Percentiles rank a stretch among this genome's conserved stretches.
These are phyloP conservation scores for Leptestheria dahalacensis DNA, from an alignment of 1,140 invertebrate genomes.

Conservation along the genomic window DNA sequence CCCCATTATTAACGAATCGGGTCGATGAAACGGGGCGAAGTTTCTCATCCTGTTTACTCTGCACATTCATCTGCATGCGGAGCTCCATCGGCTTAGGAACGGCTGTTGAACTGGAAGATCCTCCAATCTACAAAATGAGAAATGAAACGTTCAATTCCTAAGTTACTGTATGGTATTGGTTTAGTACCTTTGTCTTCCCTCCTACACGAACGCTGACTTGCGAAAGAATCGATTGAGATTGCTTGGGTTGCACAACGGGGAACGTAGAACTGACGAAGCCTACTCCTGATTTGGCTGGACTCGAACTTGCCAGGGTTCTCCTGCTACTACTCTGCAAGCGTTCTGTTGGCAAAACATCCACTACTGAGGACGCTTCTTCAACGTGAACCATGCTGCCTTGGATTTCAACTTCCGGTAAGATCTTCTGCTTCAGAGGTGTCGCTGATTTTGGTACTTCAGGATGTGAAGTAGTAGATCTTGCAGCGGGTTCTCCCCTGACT, in stretches of 20 bases:
- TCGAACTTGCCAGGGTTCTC: not conserved
- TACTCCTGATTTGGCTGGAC: not conserved
- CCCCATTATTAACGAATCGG: not conserved
- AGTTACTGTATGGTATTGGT: not conserved
- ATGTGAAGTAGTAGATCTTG: too few relatives aligned
- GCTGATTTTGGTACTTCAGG: too few relatives aligned
- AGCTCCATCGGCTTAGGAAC: conserved; percentile 7
- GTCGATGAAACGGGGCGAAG: not conserved
- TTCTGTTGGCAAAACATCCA: not conserved
- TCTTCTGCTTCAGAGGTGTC: not conserved
- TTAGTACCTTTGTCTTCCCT: not conserved
- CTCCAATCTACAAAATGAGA: not conserved
- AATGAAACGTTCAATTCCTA: not conserved
- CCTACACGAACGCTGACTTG: not conserved
- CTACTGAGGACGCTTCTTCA: not conserved
- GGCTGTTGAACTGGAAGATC: not conserved
- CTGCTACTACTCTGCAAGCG: not conserved
- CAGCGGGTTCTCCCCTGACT: not conserved
- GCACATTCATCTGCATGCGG: conserved; percentile 13
- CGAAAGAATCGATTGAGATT: not conserved
- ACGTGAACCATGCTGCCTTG: not conserved
- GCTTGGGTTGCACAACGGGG: not conserved
- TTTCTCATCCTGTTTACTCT: not conserved
- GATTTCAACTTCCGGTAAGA: not conserved
- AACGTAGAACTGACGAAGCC: conserved; percentile 2